Conservation (phyloP, 1,140 invertebrate species). For the Drosophila pandora region DNA sequence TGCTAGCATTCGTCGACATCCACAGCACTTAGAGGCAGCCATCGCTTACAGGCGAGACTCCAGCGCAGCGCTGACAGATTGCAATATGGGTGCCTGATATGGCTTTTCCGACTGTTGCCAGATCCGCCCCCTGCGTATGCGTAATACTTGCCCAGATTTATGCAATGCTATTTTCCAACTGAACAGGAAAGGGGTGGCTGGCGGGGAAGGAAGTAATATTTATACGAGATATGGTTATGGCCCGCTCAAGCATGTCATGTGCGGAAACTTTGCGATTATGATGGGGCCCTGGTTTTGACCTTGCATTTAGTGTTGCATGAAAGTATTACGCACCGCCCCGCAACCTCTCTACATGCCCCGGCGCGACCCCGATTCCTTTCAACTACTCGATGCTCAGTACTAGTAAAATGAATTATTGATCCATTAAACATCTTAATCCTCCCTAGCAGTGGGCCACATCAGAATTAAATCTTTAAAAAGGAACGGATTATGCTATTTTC, state of each 20-base stretch:
- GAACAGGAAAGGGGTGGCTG: neutral
- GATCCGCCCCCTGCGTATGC: slow-evolving; percentile 45
- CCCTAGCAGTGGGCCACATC: no score
- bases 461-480: neutral
- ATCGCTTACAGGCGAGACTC: slow-evolving; percentile 49
- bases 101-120: slow-evolving; percentile 10
- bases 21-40: slow-evolving; percentile 57
- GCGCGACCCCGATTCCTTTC: slow-evolving; percentile 51
- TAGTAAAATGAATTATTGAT: slow-evolving; percentile 72
- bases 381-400: slow-evolving; percentile 40
- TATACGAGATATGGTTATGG: slow-evolving; percentile 44
- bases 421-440: slow-evolving; percentile 24
- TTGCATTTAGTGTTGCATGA: slow-evolving; percentile 42
- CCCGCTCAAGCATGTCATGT: slow-evolving; percentile 35
- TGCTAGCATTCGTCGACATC: slow-evolving; percentile 41
- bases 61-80: slow-evolving; percentile 24
- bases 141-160: slow-evolving; percentile 71
- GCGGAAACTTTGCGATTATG: slow-evolving; percentile 39
- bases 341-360: slow-evolving; percentile 14
- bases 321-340: slow-evolving; percentile 35
- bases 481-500: neutral
- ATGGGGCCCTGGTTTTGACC: slow-evolving; percentile 43
- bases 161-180: slow-evolving; percentile 49
- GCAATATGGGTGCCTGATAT: slow-evolving; percentile 36
- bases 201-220: slow-evolving; percentile 36